These are phyloP conservation scores for Drosophila seguyi DNA, from an alignment of 1,140 invertebrate species.

Conservation along the genomic window DNA sequence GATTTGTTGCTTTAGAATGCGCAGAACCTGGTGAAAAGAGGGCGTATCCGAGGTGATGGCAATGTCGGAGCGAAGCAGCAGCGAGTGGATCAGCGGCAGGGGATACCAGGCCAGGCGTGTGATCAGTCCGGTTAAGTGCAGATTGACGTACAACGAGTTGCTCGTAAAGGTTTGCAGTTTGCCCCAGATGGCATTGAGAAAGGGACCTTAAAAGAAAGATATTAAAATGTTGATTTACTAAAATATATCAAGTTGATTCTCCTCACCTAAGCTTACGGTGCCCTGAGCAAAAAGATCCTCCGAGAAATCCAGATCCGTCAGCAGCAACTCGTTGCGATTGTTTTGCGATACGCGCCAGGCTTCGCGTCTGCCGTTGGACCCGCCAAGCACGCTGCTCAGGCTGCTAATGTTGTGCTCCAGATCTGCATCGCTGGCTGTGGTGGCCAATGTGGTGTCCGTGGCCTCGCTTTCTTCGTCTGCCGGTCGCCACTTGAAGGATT, in stretches of 20 bases:
- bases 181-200: conserved; percentile 92
- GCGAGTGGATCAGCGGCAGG: conserved; percentile 93
- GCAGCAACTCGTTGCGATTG: conserved; percentile 68
- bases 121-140: conserved; percentile 95
- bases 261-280: conserved; percentile 83
- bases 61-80: conserved; percentile 94
- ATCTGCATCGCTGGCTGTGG: conserved; percentile 42
- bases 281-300: conserved; percentile 85
- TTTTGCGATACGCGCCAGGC: conserved; percentile 85
- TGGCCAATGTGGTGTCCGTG: conserved; percentile 41
- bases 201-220: conserved; percentile 88
- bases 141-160: conserved; percentile 94
- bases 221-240: background rate
- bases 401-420: conserved; percentile 62
- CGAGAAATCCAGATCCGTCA: conserved; percentile 85
- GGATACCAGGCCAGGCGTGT: conserved; percentile 94
- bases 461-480: conserved; percentile 86
- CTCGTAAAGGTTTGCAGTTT: conserved; percentile 94
- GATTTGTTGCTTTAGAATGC: conserved; percentile 93
- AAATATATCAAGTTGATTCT: background rate
- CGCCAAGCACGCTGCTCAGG: conserved; percentile 34
- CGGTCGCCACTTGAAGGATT: conserved; percentile 90
- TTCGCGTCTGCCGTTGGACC: conserved; percentile 46
- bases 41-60: conserved; percentile 95
- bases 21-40: conserved; percentile 95